Conservation (phyloP, 2,888 invertebrate species). For the Melitaea athalia region DNA sequence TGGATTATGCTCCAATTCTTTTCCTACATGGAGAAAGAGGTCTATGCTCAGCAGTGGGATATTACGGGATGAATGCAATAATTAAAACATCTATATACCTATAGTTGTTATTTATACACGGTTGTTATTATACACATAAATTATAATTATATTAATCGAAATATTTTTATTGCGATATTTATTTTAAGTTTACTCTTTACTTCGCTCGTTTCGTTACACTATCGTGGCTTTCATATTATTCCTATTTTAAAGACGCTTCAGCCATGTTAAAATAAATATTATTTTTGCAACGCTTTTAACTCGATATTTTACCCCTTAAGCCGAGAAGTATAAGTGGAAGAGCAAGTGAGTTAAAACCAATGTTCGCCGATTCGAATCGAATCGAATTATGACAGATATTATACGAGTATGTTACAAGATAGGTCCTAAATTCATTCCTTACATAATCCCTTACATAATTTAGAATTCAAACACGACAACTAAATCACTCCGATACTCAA, state of each 20-base stretch:
- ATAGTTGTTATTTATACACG: no score
- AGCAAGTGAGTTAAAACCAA: not conserved
- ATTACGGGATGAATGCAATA: no score
- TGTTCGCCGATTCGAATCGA: no score
- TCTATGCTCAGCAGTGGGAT: no score
- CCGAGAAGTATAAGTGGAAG: not conserved
- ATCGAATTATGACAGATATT: no score
- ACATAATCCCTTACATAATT: not conserved
- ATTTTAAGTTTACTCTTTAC: not conserved
- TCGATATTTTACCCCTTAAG: not conserved
- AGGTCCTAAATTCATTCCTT: not conserved
- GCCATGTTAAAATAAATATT: not conserved
- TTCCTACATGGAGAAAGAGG: no score
- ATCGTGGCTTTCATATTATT: not conserved
- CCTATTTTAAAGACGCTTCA: not conserved
- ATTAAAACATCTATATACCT: no score
- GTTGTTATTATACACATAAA: no score
- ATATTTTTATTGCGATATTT: no score
- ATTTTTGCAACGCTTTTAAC: not conserved
- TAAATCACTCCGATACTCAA: not conserved
- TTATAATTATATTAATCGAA: not conserved
- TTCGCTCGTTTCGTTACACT: conserved; percentile 5
- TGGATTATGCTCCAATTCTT: no score
- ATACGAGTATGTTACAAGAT: no score
- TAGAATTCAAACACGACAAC: not conserved